Evolutionary conservation across 1,140 invertebrate genomes (phyloP).

Genomic region (Sipha flava): DNA sequence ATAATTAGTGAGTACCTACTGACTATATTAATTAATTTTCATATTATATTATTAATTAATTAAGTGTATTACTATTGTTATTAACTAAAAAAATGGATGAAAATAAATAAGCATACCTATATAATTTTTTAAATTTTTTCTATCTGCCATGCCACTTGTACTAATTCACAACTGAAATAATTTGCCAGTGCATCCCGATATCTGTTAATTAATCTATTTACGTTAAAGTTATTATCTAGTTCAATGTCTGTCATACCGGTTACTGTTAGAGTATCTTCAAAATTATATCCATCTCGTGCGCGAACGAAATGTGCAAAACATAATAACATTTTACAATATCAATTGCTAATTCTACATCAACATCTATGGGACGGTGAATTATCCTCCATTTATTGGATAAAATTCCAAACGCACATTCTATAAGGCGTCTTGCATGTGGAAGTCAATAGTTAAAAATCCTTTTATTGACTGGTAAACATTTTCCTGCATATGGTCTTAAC

Average conservation of each 20-base stretch:
- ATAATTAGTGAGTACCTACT: constrained; percentile 5
- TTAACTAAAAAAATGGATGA: not conserved
- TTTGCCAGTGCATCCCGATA: constrained; percentile 11
- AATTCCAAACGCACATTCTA: constrained; percentile 46
- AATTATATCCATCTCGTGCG: constrained; percentile 34
- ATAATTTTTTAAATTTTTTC: constrained; percentile 14
- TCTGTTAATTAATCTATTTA: not conserved
- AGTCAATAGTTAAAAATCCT: constrained; percentile 43
- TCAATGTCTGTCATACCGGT: constrained; percentile 34
- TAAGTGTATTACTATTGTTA: not conserved
- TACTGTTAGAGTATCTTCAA: constrained; percentile 35
- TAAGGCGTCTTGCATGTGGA: constrained; percentile 37
- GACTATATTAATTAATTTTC: not conserved
- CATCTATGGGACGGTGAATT: constrained; percentile 35
- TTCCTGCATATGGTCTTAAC: constrained; percentile 39
- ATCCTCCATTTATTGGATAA: constrained; percentile 36
- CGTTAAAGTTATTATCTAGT: not conserved
- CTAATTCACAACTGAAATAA: constrained; percentile 10
- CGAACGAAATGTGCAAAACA: constrained; percentile 25
- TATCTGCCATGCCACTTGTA: constrained; percentile 4
- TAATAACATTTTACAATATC: constrained; percentile 35
- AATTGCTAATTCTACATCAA: constrained; percentile 33
- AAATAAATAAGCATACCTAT: not conserved
- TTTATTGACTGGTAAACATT: constrained; percentile 35
- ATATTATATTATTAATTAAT: constrained; percentile 8